A percentile compares a stretch with the other conserved stretches of the same genome.
Evolutionary conservation across 2,888 invertebrate species (phyloP).

Genomic region (Seira sanloemensis): DNA sequence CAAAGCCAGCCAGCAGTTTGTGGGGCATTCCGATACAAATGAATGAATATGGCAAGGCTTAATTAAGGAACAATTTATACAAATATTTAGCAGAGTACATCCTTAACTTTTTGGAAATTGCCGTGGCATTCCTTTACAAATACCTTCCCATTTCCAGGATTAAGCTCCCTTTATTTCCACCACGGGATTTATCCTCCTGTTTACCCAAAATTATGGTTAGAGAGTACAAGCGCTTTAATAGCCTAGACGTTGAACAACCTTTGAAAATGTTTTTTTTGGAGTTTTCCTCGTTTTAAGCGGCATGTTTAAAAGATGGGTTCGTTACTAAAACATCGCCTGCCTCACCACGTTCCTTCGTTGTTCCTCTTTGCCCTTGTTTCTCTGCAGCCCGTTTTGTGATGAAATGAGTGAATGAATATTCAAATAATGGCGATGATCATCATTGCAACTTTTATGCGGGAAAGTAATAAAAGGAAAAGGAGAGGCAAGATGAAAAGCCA

Average conservation of each 20-base stretch:
- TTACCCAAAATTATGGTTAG: not conserved
- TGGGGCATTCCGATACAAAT: too few relatives aligned
- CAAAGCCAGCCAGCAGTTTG: too few relatives aligned
- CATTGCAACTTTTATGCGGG: not conserved
- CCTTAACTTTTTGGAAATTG: too few relatives aligned
- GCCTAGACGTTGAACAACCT: not conserved
- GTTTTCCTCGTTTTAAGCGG: not conserved
- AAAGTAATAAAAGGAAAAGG: conserved; percentile 7
- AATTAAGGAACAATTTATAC: too few relatives aligned
- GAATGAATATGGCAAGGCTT: too few relatives aligned
- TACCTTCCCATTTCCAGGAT: too few relatives aligned
- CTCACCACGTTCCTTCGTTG: not conserved
- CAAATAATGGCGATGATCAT: conserved; percentile 5
- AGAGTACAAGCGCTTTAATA: not conserved
- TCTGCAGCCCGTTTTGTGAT: not conserved
- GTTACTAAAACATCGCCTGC: not conserved
- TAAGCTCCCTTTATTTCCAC: too few relatives aligned
- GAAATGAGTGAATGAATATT: conserved; percentile 16
- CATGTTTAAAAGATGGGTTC: not conserved
- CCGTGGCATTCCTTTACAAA: too few relatives aligned
- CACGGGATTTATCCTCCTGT: too few relatives aligned
- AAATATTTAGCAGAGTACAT: too few relatives aligned
- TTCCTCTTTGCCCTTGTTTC: not conserved
- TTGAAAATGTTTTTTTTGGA: not conserved
- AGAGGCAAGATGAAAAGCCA: not conserved